Evolutionary conservation across 2,113 vertebrate species (phyloP).

Genomic region (Myiozetetes cayanensis): DNA sequence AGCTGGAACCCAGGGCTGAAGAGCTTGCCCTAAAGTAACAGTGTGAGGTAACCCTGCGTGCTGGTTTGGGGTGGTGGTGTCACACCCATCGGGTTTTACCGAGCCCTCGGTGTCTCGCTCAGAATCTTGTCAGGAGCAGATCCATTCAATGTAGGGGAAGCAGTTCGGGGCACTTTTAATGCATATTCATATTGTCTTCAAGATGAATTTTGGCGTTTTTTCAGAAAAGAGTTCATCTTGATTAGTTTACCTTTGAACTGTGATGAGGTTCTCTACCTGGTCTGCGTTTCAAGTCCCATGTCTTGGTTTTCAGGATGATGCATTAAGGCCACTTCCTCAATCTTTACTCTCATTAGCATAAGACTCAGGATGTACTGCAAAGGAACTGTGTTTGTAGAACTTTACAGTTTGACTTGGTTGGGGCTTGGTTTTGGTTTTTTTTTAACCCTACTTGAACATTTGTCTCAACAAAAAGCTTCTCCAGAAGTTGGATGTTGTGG

Average conservation of each 20-base stretch:
- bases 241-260: background rate
- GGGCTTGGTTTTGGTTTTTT: rapidly evolving
- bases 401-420: background rate
- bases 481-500: background rate
- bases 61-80: background rate
- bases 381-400: background rate
- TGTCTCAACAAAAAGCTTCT: conserved; percentile 64
- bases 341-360: background rate
- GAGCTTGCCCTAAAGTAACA: conserved; percentile 15
- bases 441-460: background rate
- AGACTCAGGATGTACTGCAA: background rate
- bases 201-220: background rate
- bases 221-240: background rate
- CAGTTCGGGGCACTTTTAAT: background rate
- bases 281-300: background rate
- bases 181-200: background rate
- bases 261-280: background rate
- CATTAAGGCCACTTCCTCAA: background rate
- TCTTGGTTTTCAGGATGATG: background rate
- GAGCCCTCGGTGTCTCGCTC: background rate
- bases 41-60: background rate
- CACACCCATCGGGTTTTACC: background rate
- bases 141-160: background rate
- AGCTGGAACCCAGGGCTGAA: background rate
- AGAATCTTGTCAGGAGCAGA: background rate